Percentiles rank a stretch among this genome's conserved stretches.
Evolutionary conservation across 2,888 invertebrate genomes (phyloP).

Genomic region (Tenthredo scrophulariae): DNA sequence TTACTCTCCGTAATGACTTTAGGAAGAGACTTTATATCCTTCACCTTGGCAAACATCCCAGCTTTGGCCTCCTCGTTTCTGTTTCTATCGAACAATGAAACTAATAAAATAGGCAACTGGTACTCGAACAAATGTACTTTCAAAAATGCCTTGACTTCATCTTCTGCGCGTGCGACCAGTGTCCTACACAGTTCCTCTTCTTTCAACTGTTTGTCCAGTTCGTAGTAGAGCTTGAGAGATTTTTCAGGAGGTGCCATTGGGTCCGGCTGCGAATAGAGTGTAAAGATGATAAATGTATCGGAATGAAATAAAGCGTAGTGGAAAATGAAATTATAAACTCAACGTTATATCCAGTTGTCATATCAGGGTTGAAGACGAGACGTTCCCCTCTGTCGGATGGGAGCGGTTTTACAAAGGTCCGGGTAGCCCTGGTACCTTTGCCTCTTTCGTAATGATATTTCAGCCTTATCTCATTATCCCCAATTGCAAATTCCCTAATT

Average conservation of each 20-base stretch:
- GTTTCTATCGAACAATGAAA: slow-evolving; percentile 81
- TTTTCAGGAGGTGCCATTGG: slow-evolving; percentile 81
- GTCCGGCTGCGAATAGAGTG: slow-evolving; percentile 80
- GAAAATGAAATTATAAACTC: slow-evolving; percentile 63
- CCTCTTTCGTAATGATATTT: slow-evolving; percentile 84
- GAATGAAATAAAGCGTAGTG: background rate
- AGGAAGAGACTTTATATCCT: slow-evolving; percentile 3
- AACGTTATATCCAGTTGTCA: slow-evolving; percentile 85
- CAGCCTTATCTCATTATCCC: slow-evolving; percentile 82
- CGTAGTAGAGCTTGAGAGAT: slow-evolving; percentile 83
- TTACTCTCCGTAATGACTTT: background rate
- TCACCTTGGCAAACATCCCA: slow-evolving; percentile 80
- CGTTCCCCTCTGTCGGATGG: slow-evolving; percentile 86
- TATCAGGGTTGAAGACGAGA: slow-evolving; percentile 83
- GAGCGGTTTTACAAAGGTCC: slow-evolving; percentile 85
- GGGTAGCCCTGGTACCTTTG: slow-evolving; percentile 83
- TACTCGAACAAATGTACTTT: slow-evolving; percentile 78
- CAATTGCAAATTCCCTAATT: slow-evolving; percentile 83
- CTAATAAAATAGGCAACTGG: slow-evolving; percentile 78
- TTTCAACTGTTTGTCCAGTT: slow-evolving; percentile 83
- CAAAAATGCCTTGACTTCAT: slow-evolving; percentile 79
- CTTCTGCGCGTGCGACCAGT: slow-evolving; percentile 80
- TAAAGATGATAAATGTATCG: background rate
- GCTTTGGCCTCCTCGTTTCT: slow-evolving; percentile 80
- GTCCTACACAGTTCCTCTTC: slow-evolving; percentile 82